Percentiles rank a stretch among this genome's conserved stretches.
These are phyloP conservation scores for Aspiorhynchus laticeps DNA, from an alignment of 2,113 vertebrate genomes.

Conservation along the genomic window DNA sequence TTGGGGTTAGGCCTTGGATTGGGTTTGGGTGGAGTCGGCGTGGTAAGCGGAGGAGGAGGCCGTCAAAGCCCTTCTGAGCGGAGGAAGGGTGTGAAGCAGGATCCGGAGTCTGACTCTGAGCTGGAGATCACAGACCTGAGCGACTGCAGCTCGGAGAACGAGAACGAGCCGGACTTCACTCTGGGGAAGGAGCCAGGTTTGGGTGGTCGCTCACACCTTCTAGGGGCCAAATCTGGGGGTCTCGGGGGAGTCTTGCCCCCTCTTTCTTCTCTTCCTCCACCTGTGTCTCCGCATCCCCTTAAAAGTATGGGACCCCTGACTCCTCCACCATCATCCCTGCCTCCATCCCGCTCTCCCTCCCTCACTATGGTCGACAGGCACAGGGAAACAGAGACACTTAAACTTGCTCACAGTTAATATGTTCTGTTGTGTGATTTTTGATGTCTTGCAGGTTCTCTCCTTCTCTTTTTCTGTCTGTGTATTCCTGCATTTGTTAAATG, in stretches of 20 bases:
- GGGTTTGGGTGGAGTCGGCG: constrained; percentile 59
- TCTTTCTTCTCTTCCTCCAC: constrained; percentile 71
- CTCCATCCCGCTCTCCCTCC: constrained; percentile 69
- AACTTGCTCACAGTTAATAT: constrained; percentile 79
- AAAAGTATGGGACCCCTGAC: constrained; percentile 74
- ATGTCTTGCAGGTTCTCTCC: constrained; percentile 23
- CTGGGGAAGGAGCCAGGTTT: constrained; percentile 69
- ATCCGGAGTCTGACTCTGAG: constrained; percentile 87
- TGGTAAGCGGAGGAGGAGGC: constrained; percentile 65
- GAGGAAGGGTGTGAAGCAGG: constrained; percentile 81
- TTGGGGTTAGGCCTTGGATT: constrained; percentile 66
- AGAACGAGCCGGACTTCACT: constrained; percentile 80
- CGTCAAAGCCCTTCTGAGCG: constrained; percentile 76
- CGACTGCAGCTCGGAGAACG: constrained; percentile 90
- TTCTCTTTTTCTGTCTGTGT: constrained; percentile 44
- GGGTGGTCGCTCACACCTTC: constrained; percentile 61
- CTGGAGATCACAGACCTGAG: constrained; percentile 92
- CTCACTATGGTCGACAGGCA: constrained; percentile 73
- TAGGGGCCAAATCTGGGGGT: constrained; percentile 68
- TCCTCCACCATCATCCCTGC: constrained; percentile 70
- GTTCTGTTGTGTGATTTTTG: constrained; percentile 53
- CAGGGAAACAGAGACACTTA: constrained; percentile 79
- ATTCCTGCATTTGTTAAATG: constrained; percentile 41
- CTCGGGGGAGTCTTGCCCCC: constrained; percentile 64
- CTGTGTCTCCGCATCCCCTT: constrained; percentile 73